phyloP scores from a whole-genome alignment of 2,888 invertebrate genomes.

The Asteroscopus sphinx region DNA sequence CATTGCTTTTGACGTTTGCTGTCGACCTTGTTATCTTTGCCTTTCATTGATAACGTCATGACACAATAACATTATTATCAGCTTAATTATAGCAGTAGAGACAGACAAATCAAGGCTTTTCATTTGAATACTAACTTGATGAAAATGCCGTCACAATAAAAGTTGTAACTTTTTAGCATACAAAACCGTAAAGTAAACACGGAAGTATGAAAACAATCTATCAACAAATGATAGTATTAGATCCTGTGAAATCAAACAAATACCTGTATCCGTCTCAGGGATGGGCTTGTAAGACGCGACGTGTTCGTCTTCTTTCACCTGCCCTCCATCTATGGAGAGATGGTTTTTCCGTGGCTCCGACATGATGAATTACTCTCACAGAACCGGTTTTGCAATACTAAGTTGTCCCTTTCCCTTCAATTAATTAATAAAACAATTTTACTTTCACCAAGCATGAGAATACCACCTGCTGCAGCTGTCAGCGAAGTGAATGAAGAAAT shows the following conservation, averaged over 20 bases:
- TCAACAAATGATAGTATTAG: background rate
- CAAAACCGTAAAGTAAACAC: background rate
- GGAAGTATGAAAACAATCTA: background rate
- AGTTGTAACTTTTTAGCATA: background rate
- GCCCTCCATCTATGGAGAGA: constrained; percentile 83
- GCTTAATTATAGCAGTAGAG: no score
- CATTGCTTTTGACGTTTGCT: constrained; percentile 64
- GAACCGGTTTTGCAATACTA: constrained; percentile 68
- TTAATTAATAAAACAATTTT: constrained; percentile 63
- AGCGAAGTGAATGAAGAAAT: constrained; percentile 45
- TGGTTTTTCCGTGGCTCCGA: constrained; percentile 83
- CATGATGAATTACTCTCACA: constrained; percentile 73
- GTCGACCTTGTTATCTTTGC: constrained; percentile 51
- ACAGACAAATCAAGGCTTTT: constrained; percentile 21
- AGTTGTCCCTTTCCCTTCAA: constrained; percentile 66
- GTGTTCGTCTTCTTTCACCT: constrained; percentile 86
- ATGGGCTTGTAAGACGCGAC: constrained; percentile 89
- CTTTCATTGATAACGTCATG: constrained; percentile 55
- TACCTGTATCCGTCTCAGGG: constrained; percentile 90
- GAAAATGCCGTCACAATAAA: constrained; percentile 47
- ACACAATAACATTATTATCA: constrained; percentile 18
- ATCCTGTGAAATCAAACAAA: constrained; percentile 37
- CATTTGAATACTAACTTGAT: constrained; percentile 37
- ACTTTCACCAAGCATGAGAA: constrained; percentile 42
- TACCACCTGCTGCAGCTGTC: constrained; percentile 35